phyloP scores from a whole-genome alignment of 2,113 vertebrate genomes.

The Gobio gobio region DNA sequence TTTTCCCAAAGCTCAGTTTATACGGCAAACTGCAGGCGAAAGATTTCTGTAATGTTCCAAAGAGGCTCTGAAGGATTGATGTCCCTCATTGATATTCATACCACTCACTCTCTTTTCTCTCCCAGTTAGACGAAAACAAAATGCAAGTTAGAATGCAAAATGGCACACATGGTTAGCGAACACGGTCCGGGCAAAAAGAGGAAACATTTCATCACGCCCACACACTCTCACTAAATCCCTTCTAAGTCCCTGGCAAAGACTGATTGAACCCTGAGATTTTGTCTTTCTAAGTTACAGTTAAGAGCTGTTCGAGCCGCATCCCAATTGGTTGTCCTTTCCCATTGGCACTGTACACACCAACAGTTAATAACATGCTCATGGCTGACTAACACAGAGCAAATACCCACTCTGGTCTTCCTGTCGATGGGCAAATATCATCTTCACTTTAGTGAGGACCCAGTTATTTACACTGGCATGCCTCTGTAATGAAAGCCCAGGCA shows the following conservation, averaged over 20 bases:
- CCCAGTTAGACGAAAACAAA: conserved; percentile 55
- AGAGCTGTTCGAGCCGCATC: neutral
- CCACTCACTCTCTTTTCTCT: conserved; percentile 42
- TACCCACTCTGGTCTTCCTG: conserved; percentile 62
- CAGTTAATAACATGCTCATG: conserved; percentile 59
- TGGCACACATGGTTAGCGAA: conserved; percentile 21
- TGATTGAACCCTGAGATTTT: conserved; percentile 23
- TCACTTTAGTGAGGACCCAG: conserved; percentile 72
- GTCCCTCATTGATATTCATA: conserved; percentile 59
- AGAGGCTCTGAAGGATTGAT: conserved; percentile 55
- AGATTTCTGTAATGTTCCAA: conserved; percentile 55
- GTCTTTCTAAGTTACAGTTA: conserved; percentile 25
- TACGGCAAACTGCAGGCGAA: conserved; percentile 44
- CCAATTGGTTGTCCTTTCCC: conserved; percentile 6
- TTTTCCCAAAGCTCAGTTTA: conserved; percentile 56
- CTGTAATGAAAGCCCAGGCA: conserved; percentile 69
- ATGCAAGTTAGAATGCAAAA: conserved; percentile 54
- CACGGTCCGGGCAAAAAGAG: conserved; percentile 10
- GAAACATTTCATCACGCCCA: conserved; percentile 33
- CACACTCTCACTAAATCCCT: neutral
- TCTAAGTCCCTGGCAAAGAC: conserved; percentile 6
- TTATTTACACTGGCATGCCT: conserved; percentile 76
- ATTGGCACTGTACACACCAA: conserved; percentile 36
- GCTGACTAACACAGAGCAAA: conserved; percentile 63
- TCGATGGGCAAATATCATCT: conserved; percentile 75